Base-by-base conservation (phyloP, 2,888 invertebrate genomes). In the Protophormia terraenovae region DNA sequence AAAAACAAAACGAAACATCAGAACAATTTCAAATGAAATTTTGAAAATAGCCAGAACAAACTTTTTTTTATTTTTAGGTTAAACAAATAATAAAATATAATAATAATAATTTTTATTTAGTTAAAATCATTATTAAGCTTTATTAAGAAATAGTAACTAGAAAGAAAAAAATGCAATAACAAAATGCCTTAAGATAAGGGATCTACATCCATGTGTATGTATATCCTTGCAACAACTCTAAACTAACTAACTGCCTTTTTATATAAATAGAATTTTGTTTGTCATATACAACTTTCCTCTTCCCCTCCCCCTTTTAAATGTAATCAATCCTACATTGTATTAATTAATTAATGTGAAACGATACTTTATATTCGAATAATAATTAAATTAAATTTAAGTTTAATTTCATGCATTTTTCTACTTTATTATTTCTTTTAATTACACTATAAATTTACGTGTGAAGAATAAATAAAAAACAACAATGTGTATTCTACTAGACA, bases 61-160 rank as follows among this genome's bases (percentile, higher is more conserved):
- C 50, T 62, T 69, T 85, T 77, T 19, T 41, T 64, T 60, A 14
- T 45, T 71, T 83, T 83, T 80, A 85, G 85, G 53, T 60, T 78
- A 72, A 82, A 58, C 66, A 72, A 76, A 71, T 53, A 41, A 50
- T 38, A 62, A 32, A 29, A 79, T 4, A 62, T 35, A 60, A 64
- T 41, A 32, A 64, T 38, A 24, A 35, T 72, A 78, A 82, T 72
- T 81, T 32, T 50, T 58, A 78, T 86, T 78, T 86, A 87, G 84
- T 84, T 58, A 84, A 86, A 84, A 80, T 81, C 76, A 72, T 82
- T 77, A 55, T 87, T 87, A 86, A 86, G 86, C 79, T 86, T 87
- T 86, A 86, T 79, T 82, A 85, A 82, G 62, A 82, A 85, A 79
- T 85, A 85, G 64, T 64, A 32, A 58, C 10, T 73, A 47, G 16